phyloP scores from a whole-genome alignment of 2,113 vertebrate genomes.

The Odobenus rosmarus region DNA sequence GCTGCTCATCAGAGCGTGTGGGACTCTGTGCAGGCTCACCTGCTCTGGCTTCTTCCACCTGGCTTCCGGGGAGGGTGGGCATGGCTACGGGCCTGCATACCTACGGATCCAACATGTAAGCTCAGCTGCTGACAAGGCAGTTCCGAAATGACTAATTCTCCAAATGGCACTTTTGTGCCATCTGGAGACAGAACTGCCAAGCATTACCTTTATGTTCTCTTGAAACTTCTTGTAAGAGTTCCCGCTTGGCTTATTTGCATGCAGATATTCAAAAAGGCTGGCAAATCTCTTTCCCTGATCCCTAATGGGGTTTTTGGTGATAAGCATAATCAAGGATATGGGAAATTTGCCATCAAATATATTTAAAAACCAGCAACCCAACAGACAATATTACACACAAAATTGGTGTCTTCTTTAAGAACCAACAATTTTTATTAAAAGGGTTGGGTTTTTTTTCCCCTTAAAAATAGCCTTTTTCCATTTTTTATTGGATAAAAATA shows the following conservation, averaged over 20 bases:
- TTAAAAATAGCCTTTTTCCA: neutral
- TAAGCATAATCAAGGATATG: neutral
- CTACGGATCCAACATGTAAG: accelerated
- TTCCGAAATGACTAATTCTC: neutral
- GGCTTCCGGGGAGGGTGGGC: accelerated
- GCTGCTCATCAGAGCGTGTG: accelerated
- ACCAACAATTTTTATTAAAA: neutral
- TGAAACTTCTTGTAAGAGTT: neutral
- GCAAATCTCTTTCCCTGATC: neutral
- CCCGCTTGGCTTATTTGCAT: neutral
- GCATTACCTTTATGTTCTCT: neutral
- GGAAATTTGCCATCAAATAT: neutral
- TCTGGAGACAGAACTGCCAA: neutral
- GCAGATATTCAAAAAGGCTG: neutral
- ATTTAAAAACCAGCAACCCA: neutral
- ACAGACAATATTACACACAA: no score
- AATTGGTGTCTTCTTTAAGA: neutral
- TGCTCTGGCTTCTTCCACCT: neutral
- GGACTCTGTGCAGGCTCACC: neutral
- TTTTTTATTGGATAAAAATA: neutral
- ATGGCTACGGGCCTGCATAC: accelerated
- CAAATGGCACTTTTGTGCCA: neutral
- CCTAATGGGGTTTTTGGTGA: neutral
- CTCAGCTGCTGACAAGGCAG: neutral
- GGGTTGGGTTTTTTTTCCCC: neutral